Percentiles rank a stretch among this genome's conserved stretches.
Conservation (phyloP, 2,113 vertebrate genomes). For the Lanius collurio region DNA sequence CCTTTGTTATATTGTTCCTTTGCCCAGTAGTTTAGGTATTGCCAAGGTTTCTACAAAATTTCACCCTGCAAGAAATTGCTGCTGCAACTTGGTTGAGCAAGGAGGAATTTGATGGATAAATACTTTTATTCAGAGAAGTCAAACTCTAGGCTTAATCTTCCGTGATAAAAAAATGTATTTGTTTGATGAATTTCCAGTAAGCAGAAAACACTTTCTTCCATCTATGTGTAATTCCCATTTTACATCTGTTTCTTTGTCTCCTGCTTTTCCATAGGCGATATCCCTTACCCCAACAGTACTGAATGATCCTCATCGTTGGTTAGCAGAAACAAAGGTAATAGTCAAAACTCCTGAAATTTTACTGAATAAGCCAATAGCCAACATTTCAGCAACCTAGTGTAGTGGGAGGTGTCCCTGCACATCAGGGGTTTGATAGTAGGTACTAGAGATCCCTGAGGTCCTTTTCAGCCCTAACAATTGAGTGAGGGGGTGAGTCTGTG, state of each 20-base stretch:
- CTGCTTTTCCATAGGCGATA: constrained; percentile 76
- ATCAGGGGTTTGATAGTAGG: background rate
- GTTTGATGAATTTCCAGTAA: background rate
- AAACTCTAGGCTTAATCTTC: background rate
- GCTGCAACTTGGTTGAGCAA: background rate
- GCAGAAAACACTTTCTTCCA: background rate
- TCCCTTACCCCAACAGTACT: constrained; percentile 77
- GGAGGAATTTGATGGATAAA: background rate
- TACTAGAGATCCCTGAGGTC: background rate
- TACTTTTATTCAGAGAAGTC: background rate
- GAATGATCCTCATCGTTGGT: constrained; percentile 88
- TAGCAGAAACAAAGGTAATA: constrained; percentile 93
- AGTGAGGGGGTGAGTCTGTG: background rate
- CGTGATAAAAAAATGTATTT: background rate
- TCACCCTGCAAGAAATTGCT: background rate
- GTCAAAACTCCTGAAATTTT: background rate
- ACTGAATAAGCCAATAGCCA: background rate
- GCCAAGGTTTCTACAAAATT: background rate
- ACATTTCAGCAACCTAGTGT: background rate
- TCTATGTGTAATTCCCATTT: background rate
- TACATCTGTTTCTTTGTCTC: background rate
- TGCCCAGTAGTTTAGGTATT: background rate
- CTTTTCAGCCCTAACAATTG: background rate
- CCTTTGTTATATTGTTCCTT: background rate
- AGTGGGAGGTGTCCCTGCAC: background rate